Conservation (phyloP, 2,888 invertebrate species). For the Rhagium mordax region DNA sequence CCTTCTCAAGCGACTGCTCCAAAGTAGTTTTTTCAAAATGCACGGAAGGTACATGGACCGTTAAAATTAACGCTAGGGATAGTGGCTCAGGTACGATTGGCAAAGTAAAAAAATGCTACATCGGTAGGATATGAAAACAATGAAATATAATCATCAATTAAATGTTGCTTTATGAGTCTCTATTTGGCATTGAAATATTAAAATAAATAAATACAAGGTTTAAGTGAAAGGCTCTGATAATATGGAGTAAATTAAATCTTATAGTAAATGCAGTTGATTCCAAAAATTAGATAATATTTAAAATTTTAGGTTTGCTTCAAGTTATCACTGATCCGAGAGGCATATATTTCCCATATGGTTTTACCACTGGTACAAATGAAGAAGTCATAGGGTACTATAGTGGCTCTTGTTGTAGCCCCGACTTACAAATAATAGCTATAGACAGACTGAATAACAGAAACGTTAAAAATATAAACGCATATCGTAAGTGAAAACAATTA, state of each 20-base stretch:
- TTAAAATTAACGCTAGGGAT: constrained; percentile 80
- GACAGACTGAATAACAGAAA: constrained; percentile 80
- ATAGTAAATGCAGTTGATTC: background rate
- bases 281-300: background rate
- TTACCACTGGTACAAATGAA: constrained; percentile 79
- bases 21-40: constrained; percentile 72
- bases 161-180: too few relatives aligned
- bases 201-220: too few relatives aligned
- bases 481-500: constrained; percentile 58
- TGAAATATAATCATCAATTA: too few relatives aligned
- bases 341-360: constrained; percentile 76
- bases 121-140: too few relatives aligned
- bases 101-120: background rate
- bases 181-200: too few relatives aligned
- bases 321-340: constrained; percentile 76
- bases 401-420: constrained; percentile 82
- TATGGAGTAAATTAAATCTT: too few relatives aligned
- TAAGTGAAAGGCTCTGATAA: too few relatives aligned
- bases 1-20: constrained; percentile 69
- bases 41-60: constrained; percentile 79
- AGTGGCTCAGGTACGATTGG: constrained; percentile 73
- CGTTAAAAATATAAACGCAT: constrained; percentile 76
- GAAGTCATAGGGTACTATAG: constrained; percentile 79
- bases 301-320: constrained; percentile 73
- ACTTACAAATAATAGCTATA: constrained; percentile 78